These are phyloP conservation scores for Dyspetes luteomarginatus DNA, from an alignment of 2,888 invertebrate genomes.

Conservation along the genomic window DNA sequence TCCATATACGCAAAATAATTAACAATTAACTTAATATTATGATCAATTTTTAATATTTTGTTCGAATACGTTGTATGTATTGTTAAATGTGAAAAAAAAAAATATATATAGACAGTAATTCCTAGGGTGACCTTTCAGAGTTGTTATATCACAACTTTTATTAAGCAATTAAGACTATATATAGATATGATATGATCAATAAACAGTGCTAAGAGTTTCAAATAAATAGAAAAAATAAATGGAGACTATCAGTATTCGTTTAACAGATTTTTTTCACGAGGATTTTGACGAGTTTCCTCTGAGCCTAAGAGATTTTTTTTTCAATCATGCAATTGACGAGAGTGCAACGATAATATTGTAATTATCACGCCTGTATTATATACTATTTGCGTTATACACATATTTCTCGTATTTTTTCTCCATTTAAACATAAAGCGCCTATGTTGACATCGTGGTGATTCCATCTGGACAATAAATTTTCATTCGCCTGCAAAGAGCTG, in stretches of 20 bases:
- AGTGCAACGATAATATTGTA: conserved; percentile 3
- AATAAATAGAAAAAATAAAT: background rate
- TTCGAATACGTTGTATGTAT: no score
- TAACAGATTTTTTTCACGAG: background rate
- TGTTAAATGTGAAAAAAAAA: background rate
- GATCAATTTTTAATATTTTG: no score
- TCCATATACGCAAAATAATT: no score
- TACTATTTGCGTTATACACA: background rate
- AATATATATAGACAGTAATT: background rate
- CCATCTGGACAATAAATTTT: conserved; percentile 8
- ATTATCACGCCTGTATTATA: conserved; percentile 3
- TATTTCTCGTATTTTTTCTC: background rate
- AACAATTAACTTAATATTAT: no score
- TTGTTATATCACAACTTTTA: background rate
- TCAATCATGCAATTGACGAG: conserved; percentile 1
- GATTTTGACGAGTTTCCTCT: background rate
- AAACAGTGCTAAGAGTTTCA: background rate
- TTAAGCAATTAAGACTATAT: background rate
- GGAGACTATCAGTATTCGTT: background rate
- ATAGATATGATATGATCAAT: background rate
- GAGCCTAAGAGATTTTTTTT: background rate
- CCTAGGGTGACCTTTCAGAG: background rate
- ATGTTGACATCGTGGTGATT: background rate
- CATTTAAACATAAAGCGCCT: background rate
- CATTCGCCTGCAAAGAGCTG: background rate